These are phyloP conservation scores for Rotaria macrura DNA, from an alignment of 2,888 invertebrate species.

Conservation along the genomic window DNA sequence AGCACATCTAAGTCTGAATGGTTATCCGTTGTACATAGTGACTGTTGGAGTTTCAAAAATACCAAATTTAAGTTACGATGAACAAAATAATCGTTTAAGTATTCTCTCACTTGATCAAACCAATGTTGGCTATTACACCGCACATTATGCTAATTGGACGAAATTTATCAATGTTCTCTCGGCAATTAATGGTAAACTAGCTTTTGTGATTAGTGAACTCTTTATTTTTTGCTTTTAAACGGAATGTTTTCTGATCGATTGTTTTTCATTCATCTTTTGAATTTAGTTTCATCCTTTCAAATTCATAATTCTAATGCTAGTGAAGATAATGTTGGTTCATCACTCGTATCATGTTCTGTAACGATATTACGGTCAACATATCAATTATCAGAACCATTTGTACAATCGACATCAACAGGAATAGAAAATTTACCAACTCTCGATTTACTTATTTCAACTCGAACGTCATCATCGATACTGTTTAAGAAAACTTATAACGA, in stretches of 20 bases:
- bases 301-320: background rate
- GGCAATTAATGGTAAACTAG: background rate
- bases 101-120: background rate
- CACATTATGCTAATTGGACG: background rate
- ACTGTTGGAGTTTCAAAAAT: background rate
- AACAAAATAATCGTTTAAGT: background rate
- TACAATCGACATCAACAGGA: background rate
- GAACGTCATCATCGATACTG: background rate
- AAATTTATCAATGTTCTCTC: background rate
- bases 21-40: background rate
- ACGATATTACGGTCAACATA: background rate
- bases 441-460: background rate
- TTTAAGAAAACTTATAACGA: background rate
- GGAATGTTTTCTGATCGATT: too few relatives aligned
- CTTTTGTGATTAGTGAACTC: background rate
- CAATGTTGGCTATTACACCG: background rate
- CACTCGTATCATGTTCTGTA: background rate
- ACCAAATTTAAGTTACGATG: background rate
- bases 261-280: background rate
- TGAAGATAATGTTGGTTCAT: background rate
- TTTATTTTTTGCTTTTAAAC: too few relatives aligned
- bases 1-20: constrained; percentile 4
- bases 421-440: background rate
- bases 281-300: constrained; percentile 15
- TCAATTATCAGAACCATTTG: background rate